phyloP scores from a whole-genome alignment of 2,113 vertebrate species.

The Erinaceus europaeus region DNA sequence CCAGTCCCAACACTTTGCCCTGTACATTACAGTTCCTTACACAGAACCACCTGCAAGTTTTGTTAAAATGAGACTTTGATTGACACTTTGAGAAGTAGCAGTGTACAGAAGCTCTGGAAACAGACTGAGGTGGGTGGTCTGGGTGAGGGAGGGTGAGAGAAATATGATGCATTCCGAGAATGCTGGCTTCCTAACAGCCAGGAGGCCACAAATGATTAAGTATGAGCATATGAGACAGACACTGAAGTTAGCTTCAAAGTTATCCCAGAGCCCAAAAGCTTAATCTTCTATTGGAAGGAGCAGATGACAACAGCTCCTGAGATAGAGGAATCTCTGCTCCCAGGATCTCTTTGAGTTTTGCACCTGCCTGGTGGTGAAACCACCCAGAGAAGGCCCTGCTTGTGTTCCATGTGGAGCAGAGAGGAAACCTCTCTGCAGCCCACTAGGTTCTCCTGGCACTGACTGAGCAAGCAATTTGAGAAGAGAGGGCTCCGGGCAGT shows the following conservation, averaged over 20 bases:
- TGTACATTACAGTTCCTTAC: too few species aligned
- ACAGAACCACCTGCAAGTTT: neutral
- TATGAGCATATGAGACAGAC: slow-evolving; percentile 36
- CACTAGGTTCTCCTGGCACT: neutral
- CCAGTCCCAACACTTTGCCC: too few species aligned
- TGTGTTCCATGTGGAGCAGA: neutral
- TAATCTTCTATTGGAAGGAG: neutral
- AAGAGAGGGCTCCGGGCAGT: too few species aligned
- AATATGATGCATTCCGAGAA: neutral
- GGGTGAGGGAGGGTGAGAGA: neutral
- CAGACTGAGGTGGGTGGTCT: rapidly evolving
- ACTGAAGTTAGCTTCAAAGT: slow-evolving; percentile 28
- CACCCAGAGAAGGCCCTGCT: neutral
- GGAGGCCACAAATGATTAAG: neutral
- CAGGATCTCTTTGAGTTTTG: neutral
- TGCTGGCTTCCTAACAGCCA: neutral
- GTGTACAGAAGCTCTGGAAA: neutral
- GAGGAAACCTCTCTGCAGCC: neutral
- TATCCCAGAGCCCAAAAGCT: slow-evolving; percentile 35
- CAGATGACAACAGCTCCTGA: neutral
- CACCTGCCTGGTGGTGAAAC: neutral
- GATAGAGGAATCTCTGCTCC: neutral
- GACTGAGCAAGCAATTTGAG: neutral
- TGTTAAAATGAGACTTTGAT: neutral
- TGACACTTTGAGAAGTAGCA: neutral